Conservation (phyloP, 1,140 invertebrate genomes). For the Brachystomella parvula region DNA sequence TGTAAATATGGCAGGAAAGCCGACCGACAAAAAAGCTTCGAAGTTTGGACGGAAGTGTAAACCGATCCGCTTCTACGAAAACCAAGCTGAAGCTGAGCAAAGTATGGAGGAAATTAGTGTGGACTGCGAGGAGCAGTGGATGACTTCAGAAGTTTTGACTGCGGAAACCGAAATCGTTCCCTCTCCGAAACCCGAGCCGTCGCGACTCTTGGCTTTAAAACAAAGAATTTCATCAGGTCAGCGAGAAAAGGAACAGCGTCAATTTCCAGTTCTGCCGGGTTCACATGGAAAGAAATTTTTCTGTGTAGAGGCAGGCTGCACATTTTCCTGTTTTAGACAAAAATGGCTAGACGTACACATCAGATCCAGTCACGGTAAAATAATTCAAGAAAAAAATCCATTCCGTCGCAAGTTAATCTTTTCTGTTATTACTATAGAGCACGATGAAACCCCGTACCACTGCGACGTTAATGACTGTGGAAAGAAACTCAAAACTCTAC, state of each 20-base stretch:
- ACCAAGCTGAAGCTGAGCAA: too few relatives aligned
- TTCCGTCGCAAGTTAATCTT: not conserved
- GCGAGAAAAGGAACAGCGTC: too few relatives aligned
- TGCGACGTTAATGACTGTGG: constrained; percentile 4
- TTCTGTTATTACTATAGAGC: not conserved
- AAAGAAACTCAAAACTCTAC: not conserved
- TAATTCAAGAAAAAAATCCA: not conserved
- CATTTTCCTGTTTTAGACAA: not conserved
- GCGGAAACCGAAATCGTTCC: not conserved
- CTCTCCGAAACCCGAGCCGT: too few relatives aligned
- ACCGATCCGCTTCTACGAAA: too few relatives aligned
- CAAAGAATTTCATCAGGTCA: too few relatives aligned
- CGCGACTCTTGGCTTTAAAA: too few relatives aligned
- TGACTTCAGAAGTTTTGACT: not conserved
- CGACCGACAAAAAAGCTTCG: too few relatives aligned
- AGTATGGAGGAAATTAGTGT: too few relatives aligned
- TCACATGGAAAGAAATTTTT: not conserved
- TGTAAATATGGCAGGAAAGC: too few relatives aligned
- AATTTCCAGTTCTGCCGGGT: too few relatives aligned
- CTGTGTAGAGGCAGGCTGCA: not conserved
- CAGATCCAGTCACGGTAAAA: not conserved
- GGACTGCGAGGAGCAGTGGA: not conserved
- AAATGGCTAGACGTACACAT: not conserved
- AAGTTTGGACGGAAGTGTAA: too few relatives aligned
- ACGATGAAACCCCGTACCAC: not conserved